phyloP scores from a whole-genome alignment of 2,797 vertebrate species.

The Falco novaeseelandiae region DNA sequence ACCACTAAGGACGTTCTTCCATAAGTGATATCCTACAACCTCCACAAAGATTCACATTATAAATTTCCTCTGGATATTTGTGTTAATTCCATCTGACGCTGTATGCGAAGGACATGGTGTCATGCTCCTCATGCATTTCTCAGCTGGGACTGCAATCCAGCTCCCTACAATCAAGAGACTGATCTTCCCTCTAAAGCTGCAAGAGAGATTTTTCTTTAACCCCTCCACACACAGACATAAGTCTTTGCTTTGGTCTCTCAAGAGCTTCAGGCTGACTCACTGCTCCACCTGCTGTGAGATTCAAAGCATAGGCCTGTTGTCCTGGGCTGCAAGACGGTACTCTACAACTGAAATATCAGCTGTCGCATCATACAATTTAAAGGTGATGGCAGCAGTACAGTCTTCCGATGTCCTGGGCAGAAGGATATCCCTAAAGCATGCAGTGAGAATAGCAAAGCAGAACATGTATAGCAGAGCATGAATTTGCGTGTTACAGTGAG shows the following conservation, averaged over 20 bases:
- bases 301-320: background rate
- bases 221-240: background rate
- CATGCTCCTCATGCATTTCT: background rate
- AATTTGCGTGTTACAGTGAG: background rate
- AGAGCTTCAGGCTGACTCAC: background rate
- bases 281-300: constrained; percentile 42
- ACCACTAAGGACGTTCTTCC: background rate
- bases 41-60: background rate
- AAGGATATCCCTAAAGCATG: background rate
- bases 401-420: background rate
- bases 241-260: background rate
- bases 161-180: background rate
- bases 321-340: background rate
- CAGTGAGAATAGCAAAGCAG: background rate
- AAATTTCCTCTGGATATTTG: background rate
- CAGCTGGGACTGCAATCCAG: background rate
- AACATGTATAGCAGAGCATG: background rate
- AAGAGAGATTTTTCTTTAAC: background rate
- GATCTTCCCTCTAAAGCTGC: background rate
- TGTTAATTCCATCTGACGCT: background rate
- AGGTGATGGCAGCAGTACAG: background rate
- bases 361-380: background rate
- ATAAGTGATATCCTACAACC: background rate
- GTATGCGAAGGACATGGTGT: fast-evolving
- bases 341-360: background rate